Conservation (phyloP, 2,113 vertebrate genomes). For the Sterrhoptilus dennistouni region DNA sequence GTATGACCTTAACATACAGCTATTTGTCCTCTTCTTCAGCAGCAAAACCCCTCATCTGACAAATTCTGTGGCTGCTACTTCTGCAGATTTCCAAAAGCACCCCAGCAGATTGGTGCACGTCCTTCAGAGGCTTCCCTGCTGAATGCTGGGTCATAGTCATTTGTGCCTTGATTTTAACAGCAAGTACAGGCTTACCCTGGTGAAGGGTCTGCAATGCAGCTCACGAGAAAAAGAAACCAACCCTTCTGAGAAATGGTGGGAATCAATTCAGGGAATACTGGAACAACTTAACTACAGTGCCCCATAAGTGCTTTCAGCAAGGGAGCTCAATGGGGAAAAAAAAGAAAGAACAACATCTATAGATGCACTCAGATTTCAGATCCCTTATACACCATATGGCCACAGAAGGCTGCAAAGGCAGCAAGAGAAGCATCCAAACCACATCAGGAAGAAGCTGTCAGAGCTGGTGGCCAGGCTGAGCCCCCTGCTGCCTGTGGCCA, state of each 20-base stretch:
- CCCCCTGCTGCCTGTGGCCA: neutral
- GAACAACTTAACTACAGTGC: neutral
- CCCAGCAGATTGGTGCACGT: neutral
- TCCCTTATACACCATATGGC: neutral
- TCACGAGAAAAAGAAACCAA: neutral
- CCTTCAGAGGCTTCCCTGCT: neutral
- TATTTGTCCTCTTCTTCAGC: neutral
- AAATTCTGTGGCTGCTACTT: neutral
- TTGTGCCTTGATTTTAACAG: neutral
- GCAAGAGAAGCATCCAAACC: neutral
- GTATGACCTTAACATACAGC: neutral
- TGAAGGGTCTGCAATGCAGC: accelerated
- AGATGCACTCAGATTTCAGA: neutral
- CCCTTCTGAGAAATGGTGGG: neutral
- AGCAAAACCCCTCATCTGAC: neutral
- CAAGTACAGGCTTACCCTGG: neutral
- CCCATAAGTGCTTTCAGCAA: neutral
- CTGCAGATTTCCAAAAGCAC: neutral
- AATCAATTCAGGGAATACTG: neutral
- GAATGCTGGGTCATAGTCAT: neutral
- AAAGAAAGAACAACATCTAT: neutral
- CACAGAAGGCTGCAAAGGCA: neutral
- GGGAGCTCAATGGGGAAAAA: neutral
- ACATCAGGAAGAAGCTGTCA: neutral
- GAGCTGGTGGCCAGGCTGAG: neutral